A percentile compares a stretch with the other conserved stretches of the same genome.
These are phyloP conservation scores for Holotrichia oblita DNA, from an alignment of 1,140 invertebrate genomes.

Conservation along the genomic window DNA sequence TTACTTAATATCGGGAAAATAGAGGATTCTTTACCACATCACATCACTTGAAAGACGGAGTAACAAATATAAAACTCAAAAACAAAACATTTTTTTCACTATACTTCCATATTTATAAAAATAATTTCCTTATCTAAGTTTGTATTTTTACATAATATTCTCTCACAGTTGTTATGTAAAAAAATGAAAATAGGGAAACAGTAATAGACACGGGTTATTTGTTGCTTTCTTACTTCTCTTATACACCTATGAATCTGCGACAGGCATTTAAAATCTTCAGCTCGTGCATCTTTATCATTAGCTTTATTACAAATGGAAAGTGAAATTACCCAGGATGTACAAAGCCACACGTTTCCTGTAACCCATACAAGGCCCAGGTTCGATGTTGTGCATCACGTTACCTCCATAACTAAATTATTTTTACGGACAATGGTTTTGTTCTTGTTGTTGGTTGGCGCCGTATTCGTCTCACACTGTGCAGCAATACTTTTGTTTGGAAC, in stretches of 20 bases:
- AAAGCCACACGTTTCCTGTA: constrained; percentile 42
- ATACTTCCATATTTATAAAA: constrained; percentile 36
- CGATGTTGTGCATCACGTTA: constrained; percentile 59
- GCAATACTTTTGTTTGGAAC: constrained; percentile 50
- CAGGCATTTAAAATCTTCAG: constrained; percentile 49
- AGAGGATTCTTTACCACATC: constrained; percentile 29
- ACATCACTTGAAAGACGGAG: constrained; percentile 25
- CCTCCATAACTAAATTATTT: constrained; percentile 60
- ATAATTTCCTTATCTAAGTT: constrained; percentile 34
- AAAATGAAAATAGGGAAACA: constrained; percentile 27
- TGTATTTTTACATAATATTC: constrained; percentile 33
- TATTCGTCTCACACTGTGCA: constrained; percentile 49
- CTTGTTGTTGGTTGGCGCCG: constrained; percentile 53
- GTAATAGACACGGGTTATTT: constrained; percentile 23
- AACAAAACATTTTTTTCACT: constrained; percentile 33
- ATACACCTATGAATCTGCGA: constrained; percentile 39
- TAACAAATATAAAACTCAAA: constrained; percentile 36
- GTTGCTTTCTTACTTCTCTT: constrained; percentile 27
- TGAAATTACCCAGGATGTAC: constrained; percentile 37
- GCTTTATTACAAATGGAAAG: constrained; percentile 37
- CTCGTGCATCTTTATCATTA: constrained; percentile 33
- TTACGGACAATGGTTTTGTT: constrained; percentile 57
- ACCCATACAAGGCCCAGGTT: constrained; percentile 46
- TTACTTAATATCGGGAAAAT: constrained; percentile 11
- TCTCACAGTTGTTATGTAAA: constrained; percentile 22